A percentile compares a stretch with the other conserved stretches of the same genome.
Evolutionary conservation across 2,797 vertebrate species (phyloP).

Genomic region (Neopelma chrysocephalum): DNA sequence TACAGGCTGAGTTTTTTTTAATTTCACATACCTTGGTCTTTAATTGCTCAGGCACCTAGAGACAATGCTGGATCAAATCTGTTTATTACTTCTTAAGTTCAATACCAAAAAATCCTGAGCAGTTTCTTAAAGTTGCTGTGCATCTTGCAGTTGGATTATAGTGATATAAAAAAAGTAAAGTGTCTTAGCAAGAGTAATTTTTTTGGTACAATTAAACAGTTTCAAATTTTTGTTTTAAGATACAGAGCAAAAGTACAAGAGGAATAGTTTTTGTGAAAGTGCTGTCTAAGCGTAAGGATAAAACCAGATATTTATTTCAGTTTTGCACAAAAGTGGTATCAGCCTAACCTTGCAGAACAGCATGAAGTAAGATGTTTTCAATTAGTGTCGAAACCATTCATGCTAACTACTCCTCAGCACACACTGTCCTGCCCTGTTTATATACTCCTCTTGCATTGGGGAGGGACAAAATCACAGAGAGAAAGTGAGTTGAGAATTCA

Average conservation of each 20-base stretch:
- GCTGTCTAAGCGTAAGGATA: neutral
- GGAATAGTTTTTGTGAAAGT: neutral
- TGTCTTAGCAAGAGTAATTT: neutral
- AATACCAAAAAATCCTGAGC: neutral
- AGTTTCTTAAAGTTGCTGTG: neutral
- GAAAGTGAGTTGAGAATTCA: neutral
- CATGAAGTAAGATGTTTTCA: neutral
- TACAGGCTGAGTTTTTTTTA: neutral
- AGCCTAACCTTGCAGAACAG: neutral
- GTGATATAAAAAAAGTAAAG: neutral
- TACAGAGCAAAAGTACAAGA: neutral
- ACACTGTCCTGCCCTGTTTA: neutral
- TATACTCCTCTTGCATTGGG: neutral
- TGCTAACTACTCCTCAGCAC: neutral
- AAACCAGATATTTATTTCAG: neutral
- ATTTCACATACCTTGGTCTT: neutral
- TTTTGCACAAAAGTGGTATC: neutral
- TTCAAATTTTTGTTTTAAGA: neutral
- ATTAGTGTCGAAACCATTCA: neutral
- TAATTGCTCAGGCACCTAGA: neutral
- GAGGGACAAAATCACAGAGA: neutral
- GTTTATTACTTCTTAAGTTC: neutral
- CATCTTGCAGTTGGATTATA: neutral
- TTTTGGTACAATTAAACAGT: neutral
- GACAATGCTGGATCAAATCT: neutral